Base-by-base conservation (phyloP, 2,797 vertebrate genomes). In the Chaunax sp. region DNA sequence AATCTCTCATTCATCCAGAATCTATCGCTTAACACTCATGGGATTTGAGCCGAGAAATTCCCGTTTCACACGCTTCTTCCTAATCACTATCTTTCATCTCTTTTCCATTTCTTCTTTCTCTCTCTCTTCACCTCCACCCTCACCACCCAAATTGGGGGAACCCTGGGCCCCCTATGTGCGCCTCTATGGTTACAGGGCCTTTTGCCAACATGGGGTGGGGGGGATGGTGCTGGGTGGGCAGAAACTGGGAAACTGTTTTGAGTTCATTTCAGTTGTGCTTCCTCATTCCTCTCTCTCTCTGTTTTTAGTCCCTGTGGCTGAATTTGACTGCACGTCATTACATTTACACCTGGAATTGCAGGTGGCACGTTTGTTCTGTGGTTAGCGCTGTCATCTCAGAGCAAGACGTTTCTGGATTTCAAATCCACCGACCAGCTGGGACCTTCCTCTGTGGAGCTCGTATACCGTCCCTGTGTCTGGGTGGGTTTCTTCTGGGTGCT, bases 161-260 rank as follows among this genome's bases (percentile, higher is more conserved):
- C 74, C 64, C 64, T 33, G 41, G 50, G 45, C 70, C 72, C 67
- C 72, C 46, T 53, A 55, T 54, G 51, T 18, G 33, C 56, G 70
- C 78, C 67, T 22, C 69, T 71, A 15, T 81, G 81, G 79, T 70
- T 80, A 67, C 79, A 73, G 64, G 71, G 66, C 77, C 9, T 3
- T 26, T 65, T 75, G 77, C 80, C 85, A 85, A 25, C 56, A 28
- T 37, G 28, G 16, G 46, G 57, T n/a, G n/a, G n/a, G n/a, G 76
- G 69, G 69, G 52, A 23, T 18, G 51, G 64, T 65, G 50, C 45
- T 44, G n/a, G 28, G 15, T 46, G 38, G 54, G 58, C 26, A 18
- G 60, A 41, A 45, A 54, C 28, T 30, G 22, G 51, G 19, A 50
- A 71, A 69, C 46, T 59, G 30, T 60, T 49, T 64, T 52, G 54